These are phyloP conservation scores for Loris lydekkerianus DNA, from an alignment of 2,797 vertebrate genomes.

Conservation along the genomic window DNA sequence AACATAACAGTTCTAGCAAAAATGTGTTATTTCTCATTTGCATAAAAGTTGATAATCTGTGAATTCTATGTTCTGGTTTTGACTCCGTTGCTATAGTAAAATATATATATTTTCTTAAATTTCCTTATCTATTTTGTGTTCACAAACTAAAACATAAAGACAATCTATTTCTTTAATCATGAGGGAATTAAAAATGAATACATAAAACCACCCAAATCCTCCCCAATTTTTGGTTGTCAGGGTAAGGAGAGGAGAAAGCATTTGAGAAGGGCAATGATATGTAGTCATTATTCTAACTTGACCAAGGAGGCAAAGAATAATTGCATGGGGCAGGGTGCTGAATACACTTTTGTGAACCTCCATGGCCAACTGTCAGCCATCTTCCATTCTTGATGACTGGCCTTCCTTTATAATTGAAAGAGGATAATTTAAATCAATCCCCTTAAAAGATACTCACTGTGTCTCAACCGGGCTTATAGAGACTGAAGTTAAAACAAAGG, in stretches of 20 bases:
- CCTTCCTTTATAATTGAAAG: not conserved
- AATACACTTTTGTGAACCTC: not conserved
- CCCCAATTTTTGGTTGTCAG: not conserved
- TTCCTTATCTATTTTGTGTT: not conserved
- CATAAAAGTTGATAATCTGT: not conserved
- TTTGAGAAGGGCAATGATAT: not conserved
- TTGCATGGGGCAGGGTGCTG: not conserved
- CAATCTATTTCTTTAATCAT: not conserved
- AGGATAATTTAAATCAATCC: not conserved
- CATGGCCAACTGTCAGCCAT: not conserved
- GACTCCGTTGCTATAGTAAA: not conserved
- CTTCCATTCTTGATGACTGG: not conserved
- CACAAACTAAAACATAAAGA: not conserved
- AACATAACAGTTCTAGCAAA: not conserved
- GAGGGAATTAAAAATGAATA: not conserved
- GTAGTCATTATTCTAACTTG: not conserved
- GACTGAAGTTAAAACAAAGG: not conserved
- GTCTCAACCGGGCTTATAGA: not conserved
- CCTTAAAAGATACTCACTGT: not conserved
- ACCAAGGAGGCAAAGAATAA: not conserved
- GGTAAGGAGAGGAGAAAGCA: not conserved
- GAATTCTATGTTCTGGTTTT: not conserved
- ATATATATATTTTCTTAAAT: not conserved
- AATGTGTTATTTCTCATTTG: not conserved
- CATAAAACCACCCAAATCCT: not conserved